A percentile compares a stretch with the other conserved stretches of the same genome.
Evolutionary conservation across 2,113 vertebrate genomes (phyloP).

Genomic region (Corydoras sp.): DNA sequence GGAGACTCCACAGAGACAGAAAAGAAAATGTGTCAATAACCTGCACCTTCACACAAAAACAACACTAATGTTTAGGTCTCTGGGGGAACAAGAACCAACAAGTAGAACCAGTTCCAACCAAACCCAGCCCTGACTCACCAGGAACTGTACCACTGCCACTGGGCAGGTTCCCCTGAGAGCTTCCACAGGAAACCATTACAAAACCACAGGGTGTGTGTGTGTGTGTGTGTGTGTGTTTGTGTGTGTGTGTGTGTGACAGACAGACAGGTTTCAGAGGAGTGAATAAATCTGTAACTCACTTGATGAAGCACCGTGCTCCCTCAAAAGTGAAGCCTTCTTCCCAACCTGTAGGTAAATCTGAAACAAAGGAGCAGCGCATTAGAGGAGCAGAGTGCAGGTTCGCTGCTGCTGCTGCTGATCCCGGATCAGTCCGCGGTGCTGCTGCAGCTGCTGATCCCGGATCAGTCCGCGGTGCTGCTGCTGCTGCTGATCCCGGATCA

Average conservation of each 20-base stretch:
- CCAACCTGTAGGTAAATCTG: conserved; percentile 96
- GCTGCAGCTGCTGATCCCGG: too few species aligned
- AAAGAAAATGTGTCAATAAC: too few species aligned
- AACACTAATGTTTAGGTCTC: conserved; percentile 3
- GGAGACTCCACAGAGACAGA: background rate
- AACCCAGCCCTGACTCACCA: conserved; percentile 41
- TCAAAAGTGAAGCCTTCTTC: conserved; percentile 97
- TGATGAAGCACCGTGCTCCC: conserved; percentile 95
- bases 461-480: too few species aligned
- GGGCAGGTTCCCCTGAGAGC: conserved; percentile 1
- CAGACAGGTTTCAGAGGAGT: background rate
- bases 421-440: too few species aligned
- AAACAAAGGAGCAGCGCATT: background rate
- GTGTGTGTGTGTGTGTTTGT: conserved; percentile 19
- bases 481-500: background rate
- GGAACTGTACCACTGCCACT: conserved; percentile 19
- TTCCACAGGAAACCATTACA: background rate
- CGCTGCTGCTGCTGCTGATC: background rate
- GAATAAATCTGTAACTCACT: conserved; percentile 73
- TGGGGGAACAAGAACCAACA: conserved; percentile 24
- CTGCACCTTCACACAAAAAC: too few species aligned
- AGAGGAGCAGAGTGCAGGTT: too few species aligned
- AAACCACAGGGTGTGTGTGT: conserved; percentile 1
- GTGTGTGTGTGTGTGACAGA: conserved; percentile 5
- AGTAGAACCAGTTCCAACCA: conserved; percentile 47